A percentile compares a stretch with the other conserved stretches of the same genome.
phyloP scores from a whole-genome alignment of 64 coral and sea anemone genomes.

The Orbicella faveolata region DNA sequence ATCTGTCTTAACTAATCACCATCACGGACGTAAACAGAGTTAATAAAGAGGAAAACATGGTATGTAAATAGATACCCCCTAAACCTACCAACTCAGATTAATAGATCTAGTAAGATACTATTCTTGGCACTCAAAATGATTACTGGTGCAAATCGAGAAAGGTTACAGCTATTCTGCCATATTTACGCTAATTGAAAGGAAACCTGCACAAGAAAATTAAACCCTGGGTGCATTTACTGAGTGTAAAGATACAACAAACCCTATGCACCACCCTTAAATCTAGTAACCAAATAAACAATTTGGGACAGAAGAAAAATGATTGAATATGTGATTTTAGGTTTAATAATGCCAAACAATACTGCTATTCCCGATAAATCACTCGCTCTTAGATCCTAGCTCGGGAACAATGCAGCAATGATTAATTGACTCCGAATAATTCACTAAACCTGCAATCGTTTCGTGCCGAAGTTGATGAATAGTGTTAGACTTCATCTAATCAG shows the following conservation, averaged over 20 bases:
- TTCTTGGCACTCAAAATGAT: background rate
- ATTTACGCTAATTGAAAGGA: background rate
- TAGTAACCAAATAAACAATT: background rate
- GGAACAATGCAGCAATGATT: background rate
- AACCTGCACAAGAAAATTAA: background rate
- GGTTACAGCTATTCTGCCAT: background rate
- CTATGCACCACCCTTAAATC: too few species aligned
- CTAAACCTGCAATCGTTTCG: slow-evolving; percentile 7
- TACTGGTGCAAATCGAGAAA: background rate
- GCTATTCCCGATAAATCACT: background rate
- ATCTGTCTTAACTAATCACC: slow-evolving; percentile 10
- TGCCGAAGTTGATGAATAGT: background rate
- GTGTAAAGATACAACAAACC: background rate
- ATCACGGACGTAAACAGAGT: background rate
- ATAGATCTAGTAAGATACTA: background rate
- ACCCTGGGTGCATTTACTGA: background rate
- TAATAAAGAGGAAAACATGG: background rate
- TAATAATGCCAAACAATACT: background rate
- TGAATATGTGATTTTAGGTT: background rate
- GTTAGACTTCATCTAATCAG: background rate
- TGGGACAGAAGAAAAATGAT: background rate
- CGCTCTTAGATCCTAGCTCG: background rate
- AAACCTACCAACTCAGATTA: background rate
- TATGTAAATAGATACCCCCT: too few species aligned
- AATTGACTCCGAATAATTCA: background rate